Conservation (phyloP, 1,140 invertebrate genomes). For the Mercenaria mercenaria region DNA sequence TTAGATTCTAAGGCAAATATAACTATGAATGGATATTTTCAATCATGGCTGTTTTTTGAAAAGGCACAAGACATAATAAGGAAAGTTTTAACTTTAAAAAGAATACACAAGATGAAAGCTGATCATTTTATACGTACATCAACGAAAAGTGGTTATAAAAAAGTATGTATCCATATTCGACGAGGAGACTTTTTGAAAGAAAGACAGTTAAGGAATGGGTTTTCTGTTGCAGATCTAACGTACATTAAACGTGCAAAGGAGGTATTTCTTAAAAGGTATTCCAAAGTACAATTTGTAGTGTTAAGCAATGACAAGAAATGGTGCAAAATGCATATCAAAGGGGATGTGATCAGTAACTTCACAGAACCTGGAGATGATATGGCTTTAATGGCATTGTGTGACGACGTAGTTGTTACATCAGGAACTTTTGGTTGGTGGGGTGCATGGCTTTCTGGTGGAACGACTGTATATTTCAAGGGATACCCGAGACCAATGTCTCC, state of each 20-base stretch:
- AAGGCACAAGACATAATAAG: background rate
- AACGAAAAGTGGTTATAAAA: background rate
- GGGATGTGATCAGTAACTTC: conserved; percentile 51
- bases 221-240: background rate
- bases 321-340: conserved; percentile 53
- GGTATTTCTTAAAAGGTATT: conserved; percentile 38
- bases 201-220: background rate
- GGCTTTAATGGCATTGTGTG: conserved; percentile 76
- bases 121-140: background rate
- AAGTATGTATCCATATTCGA: background rate
- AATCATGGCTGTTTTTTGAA: conserved; percentile 41
- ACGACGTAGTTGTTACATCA: conserved; percentile 79
- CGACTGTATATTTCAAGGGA: conserved; percentile 76
- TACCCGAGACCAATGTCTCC: conserved; percentile 60
- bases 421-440: conserved; percentile 83
- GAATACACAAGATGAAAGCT: background rate
- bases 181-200: background rate
- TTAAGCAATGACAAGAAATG: conserved; percentile 72
- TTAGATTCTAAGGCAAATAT: background rate
- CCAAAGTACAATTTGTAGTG: conserved; percentile 68
- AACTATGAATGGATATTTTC: conserved; percentile 25
- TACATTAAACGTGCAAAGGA: conserved; percentile 64
- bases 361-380: conserved; percentile 78
- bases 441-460: conserved; percentile 79
- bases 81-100: background rate